Evolutionary conservation across 2,888 invertebrate species (phyloP), one percentile per base, ranked within the genome.

Genomic region (Dryadula phaetusa): DNA sequence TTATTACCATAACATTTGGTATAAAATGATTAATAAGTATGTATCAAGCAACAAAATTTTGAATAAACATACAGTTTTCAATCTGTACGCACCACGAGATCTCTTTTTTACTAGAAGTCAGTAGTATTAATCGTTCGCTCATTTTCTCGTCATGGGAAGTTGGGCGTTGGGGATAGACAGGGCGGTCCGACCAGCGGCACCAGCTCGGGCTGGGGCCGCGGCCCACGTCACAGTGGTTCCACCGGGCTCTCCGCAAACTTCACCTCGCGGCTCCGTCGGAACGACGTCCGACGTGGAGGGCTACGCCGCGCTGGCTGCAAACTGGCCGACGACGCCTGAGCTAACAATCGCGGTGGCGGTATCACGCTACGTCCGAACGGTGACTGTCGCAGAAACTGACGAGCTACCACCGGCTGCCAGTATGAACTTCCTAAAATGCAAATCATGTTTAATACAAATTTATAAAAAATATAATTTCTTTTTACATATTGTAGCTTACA

Each of bases 351-450:
- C 28, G 87, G 83, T 10, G 87, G 84, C 64, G 82, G 81, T 54
- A 78, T 74, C 68, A 77, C 75, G 69, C 77, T 74, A 25, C 86
- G 86, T 25, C 85, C 82, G 87, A 96, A 96, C 63, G 96, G 96
- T 54, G 95, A 96, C 71, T 94, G 93, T 22, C 93, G 93, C 18
- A 95, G 94, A 81, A 96, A 96, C 84, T 96, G 96, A 67, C 94
- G 95, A 32, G 96, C 96, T 56, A 95, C 94, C 70, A 96, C 84
- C 6, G 96, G 96, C 67, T 95, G 93, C 95, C 95, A 96, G 77
- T 94, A 93, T 58, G 94, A 94, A 66, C 78, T 83, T 37, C 84
- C 90, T 89, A 83, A 12, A 64, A 62, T 12, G 2, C 1, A 12
- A 12, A 8, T 5, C n/a, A 0, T 40, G 37, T 40, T 10, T 37